Base-by-base conservation (phyloP, 2,797 vertebrate species). In the Pogoniulus pusillus region DNA sequence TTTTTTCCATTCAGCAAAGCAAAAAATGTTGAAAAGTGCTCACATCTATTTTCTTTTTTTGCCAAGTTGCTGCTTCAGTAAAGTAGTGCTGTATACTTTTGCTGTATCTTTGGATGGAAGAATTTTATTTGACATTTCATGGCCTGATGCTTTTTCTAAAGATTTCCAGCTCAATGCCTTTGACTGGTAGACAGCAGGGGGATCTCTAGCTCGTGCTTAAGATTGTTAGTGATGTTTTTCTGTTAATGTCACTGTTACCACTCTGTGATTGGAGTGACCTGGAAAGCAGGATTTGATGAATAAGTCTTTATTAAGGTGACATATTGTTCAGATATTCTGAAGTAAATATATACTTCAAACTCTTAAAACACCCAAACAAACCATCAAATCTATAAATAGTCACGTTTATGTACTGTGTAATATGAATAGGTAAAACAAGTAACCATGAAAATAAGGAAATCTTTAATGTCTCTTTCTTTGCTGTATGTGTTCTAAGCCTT, bases 161-260 rank as follows among this genome's bases (percentile, higher is more conserved):
- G 79, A 35, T 69, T 96, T 96, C 95, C 89, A 91, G 65, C 93
- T 96, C 78, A 92, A 55, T 96, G 97, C 91, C 68, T 18, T 73
- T 93, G 80, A 82, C 93, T 96, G 94, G 93, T 94, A 96, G 92
- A 60, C 94, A 93, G 95, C 87, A 92, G 91, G 85, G 62, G 87
- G 94, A 95, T 97, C 93, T 98, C 96, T 95, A 96, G 97, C 93
- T 91, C 94, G 57, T 91, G 68, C 89, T 96, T 93, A 91, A 93
- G 95, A 96, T 96, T 96, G 90, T 97, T 96, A 94, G 88, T 92
- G 93, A 85, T 95, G 87, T 96, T 93, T 97, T 97, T 98, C 93
- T 97, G 12, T 96, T 97, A 96, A 96, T 95, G 95, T 97, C 95
- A 97, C 96, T 96, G 96, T 96, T 97, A 80, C 95, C 12, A 34